These are phyloP conservation scores for Ochropleura plecta DNA, from an alignment of 2,888 invertebrate genomes.

Conservation along the genomic window DNA sequence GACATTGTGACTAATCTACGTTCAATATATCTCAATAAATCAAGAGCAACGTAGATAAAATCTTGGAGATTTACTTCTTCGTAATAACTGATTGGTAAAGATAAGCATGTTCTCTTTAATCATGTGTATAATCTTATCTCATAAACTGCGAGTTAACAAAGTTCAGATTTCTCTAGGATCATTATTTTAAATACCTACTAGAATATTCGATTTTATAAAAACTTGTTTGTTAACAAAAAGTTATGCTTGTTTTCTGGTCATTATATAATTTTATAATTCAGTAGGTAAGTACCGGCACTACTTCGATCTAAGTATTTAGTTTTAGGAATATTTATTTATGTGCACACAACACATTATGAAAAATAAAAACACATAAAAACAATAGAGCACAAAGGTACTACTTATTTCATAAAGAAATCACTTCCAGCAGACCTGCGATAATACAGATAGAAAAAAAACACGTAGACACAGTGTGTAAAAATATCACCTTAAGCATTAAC, in stretches of 20 bases:
- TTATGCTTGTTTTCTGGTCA: not conserved
- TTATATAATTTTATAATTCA: no score
- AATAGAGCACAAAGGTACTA: no score
- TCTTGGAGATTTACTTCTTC: not conserved
- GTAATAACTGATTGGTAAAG: constrained; percentile 7
- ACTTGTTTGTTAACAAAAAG: not conserved
- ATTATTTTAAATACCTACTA: not conserved
- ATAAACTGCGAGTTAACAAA: not conserved
- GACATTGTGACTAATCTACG: not conserved
- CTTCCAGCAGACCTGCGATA: no score
- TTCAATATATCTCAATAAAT: constrained; percentile 23
- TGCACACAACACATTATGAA: no score
- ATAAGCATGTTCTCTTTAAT: constrained; percentile 24
- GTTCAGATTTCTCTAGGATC: not conserved
- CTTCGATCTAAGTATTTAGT: no score
- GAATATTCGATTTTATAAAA: constrained; percentile 6
- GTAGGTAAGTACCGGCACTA: no score
- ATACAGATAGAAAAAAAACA: no score
- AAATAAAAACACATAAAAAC: no score
- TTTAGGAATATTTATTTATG: no score
- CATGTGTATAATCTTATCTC: constrained; percentile 38
- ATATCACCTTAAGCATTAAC: no score
- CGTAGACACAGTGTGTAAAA: no score
- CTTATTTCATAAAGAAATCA: no score
- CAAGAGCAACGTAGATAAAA: not conserved